Evolutionary conservation across 2,888 invertebrate species (phyloP), one percentile per base, ranked within the genome.

Genomic region (Troilus luridus): DNA sequence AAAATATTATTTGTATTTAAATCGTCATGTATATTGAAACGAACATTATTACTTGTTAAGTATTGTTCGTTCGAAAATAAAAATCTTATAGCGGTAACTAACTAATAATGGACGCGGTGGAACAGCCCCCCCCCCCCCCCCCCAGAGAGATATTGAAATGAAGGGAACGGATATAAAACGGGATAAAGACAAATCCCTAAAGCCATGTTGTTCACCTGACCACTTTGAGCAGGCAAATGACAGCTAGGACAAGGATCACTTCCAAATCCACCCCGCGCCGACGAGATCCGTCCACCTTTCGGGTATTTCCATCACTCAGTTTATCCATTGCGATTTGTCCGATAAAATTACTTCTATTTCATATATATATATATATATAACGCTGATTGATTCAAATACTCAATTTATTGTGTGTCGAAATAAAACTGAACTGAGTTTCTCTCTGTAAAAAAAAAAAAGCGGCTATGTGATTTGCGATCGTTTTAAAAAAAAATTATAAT

Each of bases 161-260:
- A 77, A 41, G 72, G 72, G 17, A 27, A 17, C 0, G 7, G 27
- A 77, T 77, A 17, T 24, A 14, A 14, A 24, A 12, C 12, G 67
- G 67, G 67, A 67, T 64, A 64, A n/a, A 67, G 67, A 27, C 41
- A 77, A 77, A 77, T 77, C 72, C 41, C 72, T 77, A 77, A 77
- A 77, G 72, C 72, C 72, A 77, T 77, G 41, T 77, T 77, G 72
- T 77, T 77, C 21, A 77, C 24, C 72, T 77, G 72, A 41, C 72
- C 72, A 41, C 72, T 77, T 77, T 41, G 41, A 77, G 17, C 72
- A 17, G 72, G 72, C 27, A 41, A 77, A 77, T 77, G 72, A 77
- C 72, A 77, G 72, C 41, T 24, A 17, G 27, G 72, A 41, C 72
- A 41, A 41, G 72, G 72, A 77, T 77, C 41, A 77, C 17, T 17